These are phyloP conservation scores for Gopherus evgoodei DNA, from an alignment of 2,113 vertebrate species.

Conservation along the genomic window DNA sequence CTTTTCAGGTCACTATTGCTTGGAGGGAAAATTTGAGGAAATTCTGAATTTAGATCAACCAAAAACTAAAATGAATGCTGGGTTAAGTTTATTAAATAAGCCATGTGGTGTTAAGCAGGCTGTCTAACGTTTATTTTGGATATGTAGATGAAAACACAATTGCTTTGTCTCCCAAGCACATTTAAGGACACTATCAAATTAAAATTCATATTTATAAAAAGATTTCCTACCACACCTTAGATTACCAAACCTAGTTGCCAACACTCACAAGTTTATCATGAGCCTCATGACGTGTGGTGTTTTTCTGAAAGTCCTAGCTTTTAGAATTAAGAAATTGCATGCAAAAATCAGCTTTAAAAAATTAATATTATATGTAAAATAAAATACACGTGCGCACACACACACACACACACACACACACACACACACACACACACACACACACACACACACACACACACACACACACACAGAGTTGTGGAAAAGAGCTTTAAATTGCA, in stretches of 20 bases:
- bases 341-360: not conserved
- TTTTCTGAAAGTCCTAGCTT: not conserved
- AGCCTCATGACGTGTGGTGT: rapidly evolving
- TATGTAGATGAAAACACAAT: conserved; percentile 14
- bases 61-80: conserved; percentile 15
- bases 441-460: too few relatives aligned
- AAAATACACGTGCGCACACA: not conserved
- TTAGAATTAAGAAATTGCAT: not conserved
- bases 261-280: not conserved
- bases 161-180: conserved; percentile 37
- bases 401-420: too few relatives aligned
- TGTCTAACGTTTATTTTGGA: conserved; percentile 39
- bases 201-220: not conserved
- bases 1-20: not conserved
- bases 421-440: too few relatives aligned
- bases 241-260: not conserved
- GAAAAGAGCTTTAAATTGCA: not conserved
- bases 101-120: not conserved
- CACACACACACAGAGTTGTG: too few relatives aligned
- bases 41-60: conserved; percentile 19
- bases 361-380: not conserved
- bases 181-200: not conserved
- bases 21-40: not conserved
- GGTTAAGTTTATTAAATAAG: conserved; percentile 39
- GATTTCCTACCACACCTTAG: not conserved